Percentiles rank a stretch among this genome's conserved stretches.
These are phyloP conservation scores for Cantharis rustica DNA, from an alignment of 2,888 invertebrate genomes.

Conservation along the genomic window DNA sequence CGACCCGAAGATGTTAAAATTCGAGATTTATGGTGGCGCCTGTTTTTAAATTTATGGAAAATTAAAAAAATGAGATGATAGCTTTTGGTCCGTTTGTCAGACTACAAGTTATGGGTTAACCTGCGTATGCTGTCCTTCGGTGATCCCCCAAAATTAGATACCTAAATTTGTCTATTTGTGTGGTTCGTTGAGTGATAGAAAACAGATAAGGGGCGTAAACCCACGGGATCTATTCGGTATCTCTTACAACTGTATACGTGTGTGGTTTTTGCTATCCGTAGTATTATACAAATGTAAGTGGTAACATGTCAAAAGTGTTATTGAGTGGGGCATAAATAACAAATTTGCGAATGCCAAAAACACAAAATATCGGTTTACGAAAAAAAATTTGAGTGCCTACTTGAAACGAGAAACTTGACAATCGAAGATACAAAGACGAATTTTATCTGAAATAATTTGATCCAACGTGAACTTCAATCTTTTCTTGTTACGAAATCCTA, in stretches of 20 bases:
- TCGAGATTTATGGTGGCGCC: background rate
- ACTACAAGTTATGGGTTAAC: background rate
- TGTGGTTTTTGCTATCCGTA: constrained; percentile 23
- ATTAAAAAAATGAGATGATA: background rate
- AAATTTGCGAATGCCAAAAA: background rate
- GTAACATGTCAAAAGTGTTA: constrained; percentile 31
- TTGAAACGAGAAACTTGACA: background rate
- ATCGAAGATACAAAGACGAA: background rate
- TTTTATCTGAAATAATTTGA: background rate
- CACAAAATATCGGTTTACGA: background rate
- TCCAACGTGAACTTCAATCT: constrained; percentile 18
- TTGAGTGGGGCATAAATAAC: background rate
- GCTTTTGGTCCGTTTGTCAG: background rate
- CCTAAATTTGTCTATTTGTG: constrained; percentile 34
- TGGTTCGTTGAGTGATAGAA: constrained; percentile 47
- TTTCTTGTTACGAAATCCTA: constrained; percentile 14
- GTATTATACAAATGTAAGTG: constrained; percentile 31
- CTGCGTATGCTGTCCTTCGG: background rate
- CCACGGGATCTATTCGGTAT: constrained; percentile 44
- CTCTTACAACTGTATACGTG: constrained; percentile 43
- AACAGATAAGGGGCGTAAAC: constrained; percentile 51
- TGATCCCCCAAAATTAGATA: background rate
- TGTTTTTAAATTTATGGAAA: background rate
- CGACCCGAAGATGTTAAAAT: background rate
- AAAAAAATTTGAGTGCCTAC: background rate